Conservation (phyloP, 2,113 vertebrate genomes). For the Ailuropoda melanoleuca region DNA sequence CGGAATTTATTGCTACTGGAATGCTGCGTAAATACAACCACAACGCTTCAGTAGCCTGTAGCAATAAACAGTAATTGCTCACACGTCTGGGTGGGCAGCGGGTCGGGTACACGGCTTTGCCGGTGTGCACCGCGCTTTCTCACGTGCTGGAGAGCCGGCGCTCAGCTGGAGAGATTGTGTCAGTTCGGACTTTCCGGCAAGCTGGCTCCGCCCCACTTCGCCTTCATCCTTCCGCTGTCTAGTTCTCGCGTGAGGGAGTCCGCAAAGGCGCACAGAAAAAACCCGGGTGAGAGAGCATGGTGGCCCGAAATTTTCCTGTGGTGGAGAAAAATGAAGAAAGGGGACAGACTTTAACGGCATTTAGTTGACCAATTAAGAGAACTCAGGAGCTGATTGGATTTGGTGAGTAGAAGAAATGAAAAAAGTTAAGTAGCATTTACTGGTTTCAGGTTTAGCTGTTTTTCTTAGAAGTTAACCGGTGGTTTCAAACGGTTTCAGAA, state of each 20-base stretch:
- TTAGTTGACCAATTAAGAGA: neutral
- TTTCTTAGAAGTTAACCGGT: neutral
- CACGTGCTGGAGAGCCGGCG: accelerated
- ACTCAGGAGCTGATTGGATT: neutral
- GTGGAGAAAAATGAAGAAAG: neutral
- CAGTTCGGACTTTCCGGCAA: neutral
- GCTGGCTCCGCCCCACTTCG: neutral
- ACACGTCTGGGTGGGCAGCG: neutral
- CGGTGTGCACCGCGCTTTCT: neutral
- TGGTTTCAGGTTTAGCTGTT: neutral
- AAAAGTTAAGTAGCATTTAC: neutral
- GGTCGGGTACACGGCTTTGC: neutral
- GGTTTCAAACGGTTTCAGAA: neutral
- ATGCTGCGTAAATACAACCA: neutral
- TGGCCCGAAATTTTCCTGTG: neutral
- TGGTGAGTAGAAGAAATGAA: neutral
- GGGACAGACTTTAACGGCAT: neutral
- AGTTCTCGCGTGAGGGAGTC: neutral
- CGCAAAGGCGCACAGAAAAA: neutral
- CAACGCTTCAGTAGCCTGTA: neutral
- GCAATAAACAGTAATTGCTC: neutral
- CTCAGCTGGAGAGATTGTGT: neutral
- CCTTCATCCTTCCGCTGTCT: neutral
- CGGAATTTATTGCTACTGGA: neutral
- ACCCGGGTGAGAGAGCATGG: neutral